phyloP scores from a whole-genome alignment of 2,113 vertebrate genomes.

The Spea multiplicata region DNA sequence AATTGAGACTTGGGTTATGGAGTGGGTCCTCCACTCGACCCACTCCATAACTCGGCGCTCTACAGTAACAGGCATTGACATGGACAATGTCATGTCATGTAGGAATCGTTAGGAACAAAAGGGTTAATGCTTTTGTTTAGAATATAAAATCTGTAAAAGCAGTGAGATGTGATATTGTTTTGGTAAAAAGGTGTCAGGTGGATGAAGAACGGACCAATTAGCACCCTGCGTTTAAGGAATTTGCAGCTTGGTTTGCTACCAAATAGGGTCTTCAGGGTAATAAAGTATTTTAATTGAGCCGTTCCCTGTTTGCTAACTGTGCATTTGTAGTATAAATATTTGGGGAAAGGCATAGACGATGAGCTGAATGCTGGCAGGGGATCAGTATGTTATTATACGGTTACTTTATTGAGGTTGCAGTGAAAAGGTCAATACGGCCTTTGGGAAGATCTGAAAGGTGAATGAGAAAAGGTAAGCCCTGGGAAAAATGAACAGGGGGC shows the following conservation, averaged over 20 bases:
- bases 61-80: no score
- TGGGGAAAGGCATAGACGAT: neutral
- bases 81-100: no score
- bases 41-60: no score
- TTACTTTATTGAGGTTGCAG: neutral
- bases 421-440: slow-evolving; percentile 22
- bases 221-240: neutral
- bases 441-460: slow-evolving; percentile 10
- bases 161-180: neutral
- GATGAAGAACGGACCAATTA: slow-evolving; percentile 21
- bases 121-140: neutral
- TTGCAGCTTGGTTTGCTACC: neutral
- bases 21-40: no score
- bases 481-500: no score
- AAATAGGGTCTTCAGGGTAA: slow-evolving; percentile 20
- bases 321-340: slow-evolving; percentile 32
- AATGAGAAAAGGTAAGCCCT: neutral
- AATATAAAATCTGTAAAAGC: neutral
- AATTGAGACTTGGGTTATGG: no score
- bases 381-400: neutral
- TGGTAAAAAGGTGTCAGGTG: neutral
- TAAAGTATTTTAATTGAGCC: slow-evolving; percentile 28
- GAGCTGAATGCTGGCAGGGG: neutral
- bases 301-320: slow-evolving; percentile 11
- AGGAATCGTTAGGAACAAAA: neutral